Conservation (phyloP, 2,113 vertebrate genomes). For the Gavia stellata region DNA sequence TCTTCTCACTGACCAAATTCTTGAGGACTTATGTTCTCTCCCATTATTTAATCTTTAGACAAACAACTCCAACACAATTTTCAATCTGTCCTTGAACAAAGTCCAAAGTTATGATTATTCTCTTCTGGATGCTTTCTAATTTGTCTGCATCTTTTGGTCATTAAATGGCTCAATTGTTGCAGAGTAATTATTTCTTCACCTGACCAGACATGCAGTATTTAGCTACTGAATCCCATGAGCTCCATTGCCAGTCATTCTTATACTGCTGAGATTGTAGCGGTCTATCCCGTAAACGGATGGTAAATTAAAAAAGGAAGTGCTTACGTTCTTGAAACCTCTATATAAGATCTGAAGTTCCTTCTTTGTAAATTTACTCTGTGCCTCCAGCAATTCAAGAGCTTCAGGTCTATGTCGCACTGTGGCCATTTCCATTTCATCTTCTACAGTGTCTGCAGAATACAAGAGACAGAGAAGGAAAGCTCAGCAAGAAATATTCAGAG, state of each 20-base stretch:
- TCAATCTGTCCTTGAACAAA: neutral
- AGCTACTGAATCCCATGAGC: neutral
- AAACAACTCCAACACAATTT: neutral
- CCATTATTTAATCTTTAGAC: neutral
- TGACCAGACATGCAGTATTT: neutral
- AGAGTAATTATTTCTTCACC: neutral
- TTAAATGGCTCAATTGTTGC: neutral
- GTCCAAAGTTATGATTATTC: neutral
- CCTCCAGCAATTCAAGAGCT: constrained; percentile 91
- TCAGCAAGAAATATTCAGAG: neutral
- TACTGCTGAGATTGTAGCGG: neutral
- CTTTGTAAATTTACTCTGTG: constrained; percentile 94
- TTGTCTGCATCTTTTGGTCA: neutral
- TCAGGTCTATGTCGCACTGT: constrained; percentile 95
- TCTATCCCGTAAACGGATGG: neutral
- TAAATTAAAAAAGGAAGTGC: constrained; percentile 47
- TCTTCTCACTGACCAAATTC: neutral
- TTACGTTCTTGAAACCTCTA: constrained; percentile 98
- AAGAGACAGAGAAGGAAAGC: constrained; percentile 30
- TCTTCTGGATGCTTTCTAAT: neutral
- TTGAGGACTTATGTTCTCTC: neutral
- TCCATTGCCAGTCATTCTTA: neutral
- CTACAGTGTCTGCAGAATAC: constrained; percentile 86
- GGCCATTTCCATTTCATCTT: constrained; percentile 97
- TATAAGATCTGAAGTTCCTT: constrained; percentile 99